phyloP scores from a whole-genome alignment of 2,797 vertebrate genomes.

The Eulemur albifrons region DNA sequence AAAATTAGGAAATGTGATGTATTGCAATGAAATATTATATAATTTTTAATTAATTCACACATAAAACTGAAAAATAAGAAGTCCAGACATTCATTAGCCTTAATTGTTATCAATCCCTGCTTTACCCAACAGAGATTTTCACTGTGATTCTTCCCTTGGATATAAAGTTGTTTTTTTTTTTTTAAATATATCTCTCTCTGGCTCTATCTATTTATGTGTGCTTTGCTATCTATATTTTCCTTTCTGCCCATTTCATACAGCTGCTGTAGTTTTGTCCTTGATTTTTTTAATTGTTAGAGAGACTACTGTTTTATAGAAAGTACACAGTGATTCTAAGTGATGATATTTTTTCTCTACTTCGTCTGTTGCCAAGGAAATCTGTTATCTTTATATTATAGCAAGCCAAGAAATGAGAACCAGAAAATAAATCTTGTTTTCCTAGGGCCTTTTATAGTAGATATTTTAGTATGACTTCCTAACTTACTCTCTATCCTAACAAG shows the following conservation, averaged over 20 bases:
- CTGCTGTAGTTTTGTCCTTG: not conserved
- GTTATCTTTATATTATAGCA: not conserved
- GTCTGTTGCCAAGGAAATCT: not conserved
- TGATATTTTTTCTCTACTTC: not conserved
- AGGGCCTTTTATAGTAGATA: not conserved
- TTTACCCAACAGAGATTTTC: not conserved
- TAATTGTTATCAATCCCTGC: not conserved
- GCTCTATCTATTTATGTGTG: not conserved
- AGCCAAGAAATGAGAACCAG: not conserved
- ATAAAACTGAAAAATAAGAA: not conserved
- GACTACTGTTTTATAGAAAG: not conserved
- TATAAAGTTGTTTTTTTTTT: not conserved
- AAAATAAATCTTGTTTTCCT: not conserved
- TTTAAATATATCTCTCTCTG: not conserved
- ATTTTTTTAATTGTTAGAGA: not conserved
- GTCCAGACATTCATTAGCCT: not conserved
- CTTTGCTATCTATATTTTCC: not conserved
- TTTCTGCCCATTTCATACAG: not conserved
- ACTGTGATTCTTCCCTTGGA: not conserved
- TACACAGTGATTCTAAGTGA: not conserved
- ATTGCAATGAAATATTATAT: not conserved
- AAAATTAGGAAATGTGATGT: not conserved
- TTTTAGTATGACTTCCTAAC: not conserved
- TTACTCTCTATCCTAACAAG: not conserved
- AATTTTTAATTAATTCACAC: not conserved